A percentile compares a stretch with the other conserved stretches of the same genome.
These are phyloP conservation scores for Sinhomidia bicolor DNA, from an alignment of 2,888 invertebrate species.

Conservation along the genomic window DNA sequence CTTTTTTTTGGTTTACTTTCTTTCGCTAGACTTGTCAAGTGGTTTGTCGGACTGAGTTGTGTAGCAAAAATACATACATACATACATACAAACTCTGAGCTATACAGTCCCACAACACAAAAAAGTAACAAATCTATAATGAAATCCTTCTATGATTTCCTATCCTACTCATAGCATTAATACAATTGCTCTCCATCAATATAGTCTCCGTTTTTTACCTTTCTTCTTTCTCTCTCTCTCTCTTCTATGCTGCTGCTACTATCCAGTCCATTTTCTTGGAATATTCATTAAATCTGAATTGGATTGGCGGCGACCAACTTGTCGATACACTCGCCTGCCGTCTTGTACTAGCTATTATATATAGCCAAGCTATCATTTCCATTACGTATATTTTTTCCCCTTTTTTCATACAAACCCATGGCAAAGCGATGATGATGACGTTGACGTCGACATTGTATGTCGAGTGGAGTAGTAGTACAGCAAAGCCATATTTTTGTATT, in stretches of 20 bases:
- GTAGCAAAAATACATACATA: too few species aligned
- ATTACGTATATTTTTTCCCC: not conserved
- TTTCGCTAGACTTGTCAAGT: not conserved
- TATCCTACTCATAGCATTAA: not conserved
- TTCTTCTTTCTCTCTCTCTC: not conserved
- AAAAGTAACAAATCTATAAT: too few species aligned
- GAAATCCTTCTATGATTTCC: too few species aligned
- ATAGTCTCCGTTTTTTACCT: too few species aligned
- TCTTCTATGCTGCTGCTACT: not conserved
- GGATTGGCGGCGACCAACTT: conserved; percentile 21
- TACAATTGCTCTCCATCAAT: not conserved
- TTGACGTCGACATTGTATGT: conserved; percentile 12
- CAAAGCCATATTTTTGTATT: not conserved
- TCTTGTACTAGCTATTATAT: too few species aligned
- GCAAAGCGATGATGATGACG: not conserved
- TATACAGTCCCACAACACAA: too few species aligned
- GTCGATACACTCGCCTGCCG: too few species aligned
- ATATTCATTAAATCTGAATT: conserved; percentile 59
- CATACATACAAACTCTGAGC: too few species aligned
- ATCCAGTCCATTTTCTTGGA: conserved; percentile 26
- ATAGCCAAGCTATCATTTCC: not conserved
- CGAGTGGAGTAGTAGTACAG: not conserved
- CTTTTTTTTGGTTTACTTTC: not conserved
- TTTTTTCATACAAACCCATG: too few species aligned
- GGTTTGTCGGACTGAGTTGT: not conserved